Percentiles rank a stretch among this genome's conserved stretches.
phyloP scores from a whole-genome alignment of 1,140 invertebrate genomes.

The Dryas iulia region DNA sequence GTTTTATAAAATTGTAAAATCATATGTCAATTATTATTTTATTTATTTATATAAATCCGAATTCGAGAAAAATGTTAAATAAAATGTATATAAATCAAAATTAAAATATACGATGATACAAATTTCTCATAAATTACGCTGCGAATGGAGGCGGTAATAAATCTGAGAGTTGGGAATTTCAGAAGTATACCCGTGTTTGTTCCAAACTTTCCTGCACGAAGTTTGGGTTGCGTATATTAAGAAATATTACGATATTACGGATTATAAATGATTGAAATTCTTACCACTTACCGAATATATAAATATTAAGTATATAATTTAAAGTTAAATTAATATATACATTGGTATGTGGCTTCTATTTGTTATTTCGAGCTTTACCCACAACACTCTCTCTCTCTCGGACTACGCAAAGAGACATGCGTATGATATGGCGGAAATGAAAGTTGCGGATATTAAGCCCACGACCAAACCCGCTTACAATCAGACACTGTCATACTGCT shows the following conservation, averaged over 20 bases:
- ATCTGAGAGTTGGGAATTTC: conserved; percentile 45
- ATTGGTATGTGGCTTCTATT: too few species aligned
- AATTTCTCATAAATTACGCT: conserved; percentile 43
- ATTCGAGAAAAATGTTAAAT: background rate
- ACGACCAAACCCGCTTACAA: too few species aligned
- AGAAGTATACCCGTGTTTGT: conserved; percentile 39
- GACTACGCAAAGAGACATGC: too few species aligned
- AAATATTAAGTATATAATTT: background rate
- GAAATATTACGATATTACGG: conserved; percentile 25
- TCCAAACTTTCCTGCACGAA: conserved; percentile 22
- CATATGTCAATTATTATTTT: background rate
- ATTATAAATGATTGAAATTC: conserved; percentile 24
- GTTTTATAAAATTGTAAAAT: too few species aligned
- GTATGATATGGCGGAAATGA: too few species aligned
- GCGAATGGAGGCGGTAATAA: conserved; percentile 37
- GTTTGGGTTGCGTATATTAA: conserved; percentile 32
- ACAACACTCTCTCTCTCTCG: too few species aligned
- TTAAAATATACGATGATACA: conserved; percentile 38
- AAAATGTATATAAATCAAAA: conserved; percentile 6
- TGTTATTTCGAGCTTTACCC: too few species aligned
- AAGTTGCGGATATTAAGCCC: too few species aligned
- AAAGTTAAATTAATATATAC: too few species aligned
- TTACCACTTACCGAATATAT: conserved; percentile 3
- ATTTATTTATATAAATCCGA: background rate
- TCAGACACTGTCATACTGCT: too few species aligned